Conservation (phyloP, 2,888 invertebrate genomes). For the Apodemia mormo region DNA sequence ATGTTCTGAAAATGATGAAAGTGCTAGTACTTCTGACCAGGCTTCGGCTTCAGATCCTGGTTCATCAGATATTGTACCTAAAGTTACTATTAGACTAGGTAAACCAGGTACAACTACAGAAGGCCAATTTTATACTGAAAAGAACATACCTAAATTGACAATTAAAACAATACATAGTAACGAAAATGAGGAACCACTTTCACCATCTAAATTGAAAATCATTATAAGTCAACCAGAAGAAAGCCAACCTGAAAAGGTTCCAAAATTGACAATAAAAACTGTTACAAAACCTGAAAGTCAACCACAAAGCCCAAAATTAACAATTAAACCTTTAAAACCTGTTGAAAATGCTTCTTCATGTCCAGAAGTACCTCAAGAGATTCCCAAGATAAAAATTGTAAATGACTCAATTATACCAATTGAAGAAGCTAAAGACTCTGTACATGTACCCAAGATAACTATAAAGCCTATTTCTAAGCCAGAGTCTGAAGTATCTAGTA, state of each 20-base stretch:
- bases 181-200: constrained; percentile 59
- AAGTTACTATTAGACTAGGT: constrained; percentile 74
- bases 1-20: constrained; percentile 80
- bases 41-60: constrained; percentile 70
- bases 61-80: constrained; percentile 62
- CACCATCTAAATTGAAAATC: constrained; percentile 63
- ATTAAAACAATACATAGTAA: constrained; percentile 66
- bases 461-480: constrained; percentile 75
- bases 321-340: constrained; percentile 72
- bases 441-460: constrained; percentile 81
- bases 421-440: constrained; percentile 52
- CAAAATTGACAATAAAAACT: constrained; percentile 73
- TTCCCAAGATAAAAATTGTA: constrained; percentile 56
- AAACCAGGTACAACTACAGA: constrained; percentile 71
- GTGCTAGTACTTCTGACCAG: constrained; percentile 70
- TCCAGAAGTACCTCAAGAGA: constrained; percentile 38
- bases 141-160: constrained; percentile 70
- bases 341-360: constrained; percentile 50
- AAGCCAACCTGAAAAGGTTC: constrained; percentile 61
- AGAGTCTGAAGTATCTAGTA: constrained; percentile 49
- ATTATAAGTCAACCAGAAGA: constrained; percentile 67
- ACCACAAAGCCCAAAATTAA: constrained; percentile 73
- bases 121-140: constrained; percentile 71
- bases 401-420: constrained; percentile 43
- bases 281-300: constrained; percentile 62